Evolutionary conservation across 92 coral and sea anemone genomes (phyloP), one percentile per base, ranked within the genome.

Genomic region (Muricea muricata): DNA sequence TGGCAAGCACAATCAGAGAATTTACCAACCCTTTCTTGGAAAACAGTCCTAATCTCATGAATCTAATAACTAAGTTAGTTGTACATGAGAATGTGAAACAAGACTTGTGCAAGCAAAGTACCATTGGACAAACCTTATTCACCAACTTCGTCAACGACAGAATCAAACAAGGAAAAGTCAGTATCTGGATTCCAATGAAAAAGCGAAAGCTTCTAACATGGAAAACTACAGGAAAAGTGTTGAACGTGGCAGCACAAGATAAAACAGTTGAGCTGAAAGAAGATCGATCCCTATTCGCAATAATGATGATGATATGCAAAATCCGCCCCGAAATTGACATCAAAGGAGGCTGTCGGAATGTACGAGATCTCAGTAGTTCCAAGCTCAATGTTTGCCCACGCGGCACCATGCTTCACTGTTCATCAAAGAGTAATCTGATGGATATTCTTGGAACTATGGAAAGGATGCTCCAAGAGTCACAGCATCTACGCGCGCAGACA

Each of bases 321-420:
- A 56, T 84, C 57, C 92, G 83, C 35, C 88, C 90, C 10, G 90
- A 85, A 52, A 86, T 63, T 39, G 85, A 86, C 75, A 41, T 88
- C 78, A n/a, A 79, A 80, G 48, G 91, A 84, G 37, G 87, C 92
- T 6, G 77, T 89, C 20, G 80, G 90, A 13, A 10, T 32, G n/a
- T 47, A 81, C 54, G 86, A 90, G 82, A 86, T 90, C 33, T 24
- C 28, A 7, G 73, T 90, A 69, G 90, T 82, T 0, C 93, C 93
- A 82, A 77, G 82, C 34, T 86, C 93, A 0, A 31, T 91, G 65
- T 89, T 86, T 80, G 89, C 94, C 0, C 84, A 13, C 91, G 86
- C 45, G 91, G 94, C 14, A 30, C 81, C 18, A 88, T 91, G 94
- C 78, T 91, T 23, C 87, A 91, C 48, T 86, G 91, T 55, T 39